Percentiles rank a stretch among this genome's conserved stretches.
phyloP scores from a whole-genome alignment of 2,888 invertebrate genomes.

The Rotaria socialis region DNA sequence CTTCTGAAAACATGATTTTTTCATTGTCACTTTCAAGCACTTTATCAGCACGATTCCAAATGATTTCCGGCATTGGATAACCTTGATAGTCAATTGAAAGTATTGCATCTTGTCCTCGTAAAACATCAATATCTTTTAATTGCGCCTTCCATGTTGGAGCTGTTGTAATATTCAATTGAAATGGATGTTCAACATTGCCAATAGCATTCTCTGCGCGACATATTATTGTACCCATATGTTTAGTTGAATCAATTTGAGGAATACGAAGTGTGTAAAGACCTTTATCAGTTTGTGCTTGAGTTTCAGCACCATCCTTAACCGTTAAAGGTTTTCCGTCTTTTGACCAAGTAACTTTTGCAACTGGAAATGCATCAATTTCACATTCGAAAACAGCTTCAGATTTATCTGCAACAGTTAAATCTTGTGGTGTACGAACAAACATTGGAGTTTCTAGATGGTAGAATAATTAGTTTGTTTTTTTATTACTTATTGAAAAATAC shows the following conservation, averaged over 20 bases:
- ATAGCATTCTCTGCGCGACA: slow-evolving; percentile 38
- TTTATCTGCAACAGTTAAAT: not conserved
- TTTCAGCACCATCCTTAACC: slow-evolving; percentile 51
- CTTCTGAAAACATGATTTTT: not conserved
- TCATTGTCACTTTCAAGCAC: slow-evolving; percentile 18
- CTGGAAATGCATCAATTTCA: slow-evolving; percentile 49
- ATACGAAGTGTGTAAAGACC: slow-evolving; percentile 40
- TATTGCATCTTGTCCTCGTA: slow-evolving; percentile 36
- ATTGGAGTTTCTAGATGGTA: not conserved
- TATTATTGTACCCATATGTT: slow-evolving; percentile 38
- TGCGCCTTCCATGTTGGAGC: slow-evolving; percentile 32
- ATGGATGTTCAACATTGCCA: slow-evolving; percentile 7
- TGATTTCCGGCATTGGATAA: slow-evolving; percentile 42
- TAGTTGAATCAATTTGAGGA: slow-evolving; percentile 2
- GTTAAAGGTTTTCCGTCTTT: slow-evolving; percentile 54
- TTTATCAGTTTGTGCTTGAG: slow-evolving; percentile 40
- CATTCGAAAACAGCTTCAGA: slow-evolving; percentile 1
- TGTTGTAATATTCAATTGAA: slow-evolving; percentile 40
- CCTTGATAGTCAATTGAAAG: slow-evolving; percentile 37
- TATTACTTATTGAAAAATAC: not conserved
- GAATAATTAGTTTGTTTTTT: not conserved
- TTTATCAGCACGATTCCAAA: slow-evolving; percentile 40
- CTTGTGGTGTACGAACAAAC: not conserved
- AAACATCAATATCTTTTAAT: slow-evolving; percentile 39
- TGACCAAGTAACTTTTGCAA: slow-evolving; percentile 53